A percentile compares a stretch with the other conserved stretches of the same genome.
Evolutionary conservation across 2,888 invertebrate species (phyloP).

Genomic region (Clostera curtula): DNA sequence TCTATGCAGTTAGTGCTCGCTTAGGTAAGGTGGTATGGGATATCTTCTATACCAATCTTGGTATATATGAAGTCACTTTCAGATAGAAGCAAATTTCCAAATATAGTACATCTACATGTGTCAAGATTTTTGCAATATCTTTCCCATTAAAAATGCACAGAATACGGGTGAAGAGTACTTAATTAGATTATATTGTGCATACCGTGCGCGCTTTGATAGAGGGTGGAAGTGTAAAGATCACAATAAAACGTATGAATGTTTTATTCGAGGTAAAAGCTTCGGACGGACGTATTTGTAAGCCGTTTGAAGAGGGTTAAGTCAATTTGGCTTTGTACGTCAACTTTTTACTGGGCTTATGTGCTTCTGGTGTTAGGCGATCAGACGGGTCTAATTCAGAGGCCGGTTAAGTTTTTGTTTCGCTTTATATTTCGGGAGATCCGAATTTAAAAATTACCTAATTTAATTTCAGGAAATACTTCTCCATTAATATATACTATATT

Average conservation of each 20-base stretch:
- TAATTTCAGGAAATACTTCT: too few relatives aligned
- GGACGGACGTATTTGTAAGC: constrained; percentile 61
- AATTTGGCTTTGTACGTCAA: constrained; percentile 64
- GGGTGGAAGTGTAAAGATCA: constrained; percentile 56
- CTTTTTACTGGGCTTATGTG: constrained; percentile 51
- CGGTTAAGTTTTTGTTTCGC: constrained; percentile 8
- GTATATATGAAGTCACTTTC: too few relatives aligned
- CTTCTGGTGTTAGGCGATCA: constrained; percentile 20
- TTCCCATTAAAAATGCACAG: too few relatives aligned
- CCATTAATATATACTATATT: too few relatives aligned
- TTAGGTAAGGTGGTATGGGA: too few relatives aligned
- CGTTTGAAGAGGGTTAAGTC: constrained; percentile 70
- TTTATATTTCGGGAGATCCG: too few relatives aligned
- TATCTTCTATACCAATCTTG: too few relatives aligned
- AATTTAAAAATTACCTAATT: constrained; percentile 8
- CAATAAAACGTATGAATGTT: constrained; percentile 63
- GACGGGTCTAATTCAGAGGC: constrained; percentile 24
- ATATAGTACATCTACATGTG: too few relatives aligned
- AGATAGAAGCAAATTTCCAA: too few relatives aligned
- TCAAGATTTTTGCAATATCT: too few relatives aligned
- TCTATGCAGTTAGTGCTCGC: too few relatives aligned
- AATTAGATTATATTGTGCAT: background rate
- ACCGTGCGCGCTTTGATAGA: constrained; percentile 20
- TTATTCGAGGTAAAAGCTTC: constrained; percentile 63
- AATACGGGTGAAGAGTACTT: background rate